A percentile compares a stretch with the other conserved stretches of the same genome.
These are phyloP conservation scores for Drosophila leontia DNA, from an alignment of 1,140 invertebrate species.

Conservation along the genomic window DNA sequence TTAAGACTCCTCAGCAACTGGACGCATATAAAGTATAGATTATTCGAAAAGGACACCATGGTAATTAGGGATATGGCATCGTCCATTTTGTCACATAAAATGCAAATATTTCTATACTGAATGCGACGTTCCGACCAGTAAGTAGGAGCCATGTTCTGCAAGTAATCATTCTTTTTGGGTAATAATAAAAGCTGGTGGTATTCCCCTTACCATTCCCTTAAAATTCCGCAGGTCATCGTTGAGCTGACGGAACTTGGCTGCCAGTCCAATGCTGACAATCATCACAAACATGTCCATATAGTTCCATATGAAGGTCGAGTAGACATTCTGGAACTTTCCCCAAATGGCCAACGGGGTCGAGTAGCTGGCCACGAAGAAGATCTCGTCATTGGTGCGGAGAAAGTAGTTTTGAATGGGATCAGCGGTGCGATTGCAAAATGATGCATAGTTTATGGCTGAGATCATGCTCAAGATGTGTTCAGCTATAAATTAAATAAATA, in stretches of 20 bases:
- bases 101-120: slow-evolving; percentile 80
- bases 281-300: slow-evolving; percentile 84
- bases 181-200: slow-evolving; percentile 11
- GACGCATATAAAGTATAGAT: slow-evolving; percentile 83
- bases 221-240: slow-evolving; percentile 76
- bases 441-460: slow-evolving; percentile 65
- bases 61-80: slow-evolving; percentile 80
- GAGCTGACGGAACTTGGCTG: slow-evolving; percentile 69
- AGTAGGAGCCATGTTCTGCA: slow-evolving; percentile 65
- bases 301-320: slow-evolving; percentile 79
- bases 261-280: slow-evolving; percentile 78
- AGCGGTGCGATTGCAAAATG: slow-evolving; percentile 64
- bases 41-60: slow-evolving; percentile 83
- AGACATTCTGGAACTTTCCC: slow-evolving; percentile 74
- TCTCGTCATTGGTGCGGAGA: slow-evolving; percentile 65
- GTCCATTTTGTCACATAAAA: slow-evolving; percentile 74
- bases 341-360: slow-evolving; percentile 55
- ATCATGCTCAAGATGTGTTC: slow-evolving; percentile 79
- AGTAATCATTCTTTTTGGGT: slow-evolving; percentile 28
- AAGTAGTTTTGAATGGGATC: slow-evolving; percentile 77
- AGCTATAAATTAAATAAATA: slow-evolving; percentile 17
- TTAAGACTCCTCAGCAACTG: slow-evolving; percentile 77
- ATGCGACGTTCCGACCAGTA: slow-evolving; percentile 78
- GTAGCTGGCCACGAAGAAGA: slow-evolving; percentile 68
- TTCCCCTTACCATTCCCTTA: slow-evolving; percentile 73